Evolutionary conservation across 2,113 vertebrate genomes (phyloP).

Genomic region (Morone saxatilis): DNA sequence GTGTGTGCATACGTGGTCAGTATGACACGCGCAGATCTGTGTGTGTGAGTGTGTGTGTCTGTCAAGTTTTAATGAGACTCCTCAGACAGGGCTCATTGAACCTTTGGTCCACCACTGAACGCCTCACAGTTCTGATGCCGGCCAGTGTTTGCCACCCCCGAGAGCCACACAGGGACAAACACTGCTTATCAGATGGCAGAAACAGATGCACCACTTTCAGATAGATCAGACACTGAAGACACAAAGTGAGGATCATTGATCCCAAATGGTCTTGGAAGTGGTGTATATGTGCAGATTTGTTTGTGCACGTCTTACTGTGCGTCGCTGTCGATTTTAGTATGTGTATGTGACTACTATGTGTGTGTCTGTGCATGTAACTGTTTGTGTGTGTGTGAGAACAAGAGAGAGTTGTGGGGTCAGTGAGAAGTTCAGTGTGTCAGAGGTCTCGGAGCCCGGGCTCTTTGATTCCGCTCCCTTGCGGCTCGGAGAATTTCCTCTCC

Average conservation of each 20-base stretch:
- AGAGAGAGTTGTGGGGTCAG: constrained; percentile 72
- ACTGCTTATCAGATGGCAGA: constrained; percentile 56
- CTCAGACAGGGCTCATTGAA: constrained; percentile 69
- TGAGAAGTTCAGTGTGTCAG: constrained; percentile 83
- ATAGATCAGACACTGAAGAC: constrained; percentile 44
- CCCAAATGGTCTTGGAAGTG: constrained; percentile 26
- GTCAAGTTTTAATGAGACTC: constrained; percentile 74
- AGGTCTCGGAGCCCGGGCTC: constrained; percentile 77
- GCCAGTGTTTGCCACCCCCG: constrained; percentile 40
- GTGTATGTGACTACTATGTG: constrained; percentile 32
- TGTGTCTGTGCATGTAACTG: constrained; percentile 17
- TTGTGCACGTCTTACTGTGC: constrained; percentile 28
- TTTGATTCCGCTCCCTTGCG: constrained; percentile 83
- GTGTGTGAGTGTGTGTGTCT: constrained; percentile 40
- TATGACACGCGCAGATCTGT: constrained; percentile 28
- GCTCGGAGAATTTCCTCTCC: constrained; percentile 81
- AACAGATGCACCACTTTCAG: constrained; percentile 48
- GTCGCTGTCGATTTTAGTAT: constrained; percentile 18
- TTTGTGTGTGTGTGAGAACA: constrained; percentile 41
- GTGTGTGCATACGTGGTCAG: constrained; percentile 14
- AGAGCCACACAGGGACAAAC: constrained; percentile 54
- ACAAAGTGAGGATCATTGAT: constrained; percentile 39
- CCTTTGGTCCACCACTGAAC: constrained; percentile 61
- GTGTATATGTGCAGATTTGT: constrained; percentile 18
- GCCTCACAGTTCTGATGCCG: constrained; percentile 50